Evolutionary conservation across 2,113 vertebrate genomes (phyloP).

Genomic region (Hyla sarda): DNA sequence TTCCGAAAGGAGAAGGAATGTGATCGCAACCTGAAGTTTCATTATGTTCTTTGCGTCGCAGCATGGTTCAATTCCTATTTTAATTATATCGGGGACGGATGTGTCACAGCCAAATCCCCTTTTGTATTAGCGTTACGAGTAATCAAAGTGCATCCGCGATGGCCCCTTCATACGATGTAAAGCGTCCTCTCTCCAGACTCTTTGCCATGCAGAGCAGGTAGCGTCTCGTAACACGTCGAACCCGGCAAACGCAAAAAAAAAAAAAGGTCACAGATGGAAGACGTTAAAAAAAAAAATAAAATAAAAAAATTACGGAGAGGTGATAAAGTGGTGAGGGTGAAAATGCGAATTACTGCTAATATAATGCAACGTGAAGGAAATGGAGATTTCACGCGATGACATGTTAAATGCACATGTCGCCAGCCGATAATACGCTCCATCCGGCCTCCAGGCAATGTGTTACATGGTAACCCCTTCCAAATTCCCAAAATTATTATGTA

Average conservation of each 20-base stretch:
- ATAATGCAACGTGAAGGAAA: constrained; percentile 41
- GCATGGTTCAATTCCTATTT: constrained; percentile 58
- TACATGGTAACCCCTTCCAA: not conserved
- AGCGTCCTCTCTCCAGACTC: constrained; percentile 24
- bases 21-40: constrained; percentile 55
- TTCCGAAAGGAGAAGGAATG: constrained; percentile 41
- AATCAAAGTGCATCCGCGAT: constrained; percentile 54
- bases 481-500: not conserved
- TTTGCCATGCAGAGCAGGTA: constrained; percentile 51
- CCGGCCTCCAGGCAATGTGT: not conserved
- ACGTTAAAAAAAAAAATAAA: constrained; percentile 17
- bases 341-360: constrained; percentile 46
- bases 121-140: constrained; percentile 40
- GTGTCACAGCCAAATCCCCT: constrained; percentile 50
- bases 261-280: constrained; percentile 48
- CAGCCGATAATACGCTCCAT: constrained; percentile 3
- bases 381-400: constrained; percentile 10
- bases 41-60: constrained; percentile 52
- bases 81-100: constrained; percentile 58
- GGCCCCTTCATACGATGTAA: constrained; percentile 45
- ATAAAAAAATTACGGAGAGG: constrained; percentile 25
- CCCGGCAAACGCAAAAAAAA: constrained; percentile 37
- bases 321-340: constrained; percentile 42
- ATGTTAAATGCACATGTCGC: constrained; percentile 19
- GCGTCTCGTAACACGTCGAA: constrained; percentile 8